Percentiles rank a stretch among this genome's conserved stretches.
Conservation (phyloP, 2,888 invertebrate species). For the Andricus quercusramuli region DNA sequence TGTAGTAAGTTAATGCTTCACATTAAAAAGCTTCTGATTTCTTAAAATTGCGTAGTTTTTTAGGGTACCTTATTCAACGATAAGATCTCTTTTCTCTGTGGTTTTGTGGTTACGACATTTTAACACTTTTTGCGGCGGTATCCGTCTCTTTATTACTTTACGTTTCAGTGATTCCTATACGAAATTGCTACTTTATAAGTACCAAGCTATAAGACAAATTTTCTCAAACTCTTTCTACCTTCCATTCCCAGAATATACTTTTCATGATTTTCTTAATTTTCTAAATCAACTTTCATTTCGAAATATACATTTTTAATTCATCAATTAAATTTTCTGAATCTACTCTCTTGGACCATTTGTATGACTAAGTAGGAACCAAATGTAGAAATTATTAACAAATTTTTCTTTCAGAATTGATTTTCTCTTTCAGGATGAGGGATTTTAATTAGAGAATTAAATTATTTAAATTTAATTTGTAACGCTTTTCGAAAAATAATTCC, state of each 20-base stretch:
- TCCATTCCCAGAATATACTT: background rate
- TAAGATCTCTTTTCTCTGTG: slow-evolving; percentile 1
- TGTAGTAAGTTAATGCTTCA: background rate
- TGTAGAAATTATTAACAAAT: too few relatives aligned
- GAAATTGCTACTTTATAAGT: background rate
- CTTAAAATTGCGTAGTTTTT: background rate
- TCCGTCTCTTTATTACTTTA: slow-evolving; percentile 26
- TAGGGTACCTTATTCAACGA: background rate
- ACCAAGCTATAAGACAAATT: background rate
- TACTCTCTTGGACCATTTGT: background rate
- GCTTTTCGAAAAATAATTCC: too few relatives aligned
- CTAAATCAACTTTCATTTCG: background rate
- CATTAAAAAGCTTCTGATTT: background rate
- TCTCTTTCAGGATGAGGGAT: too few relatives aligned
- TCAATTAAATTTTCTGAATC: background rate
- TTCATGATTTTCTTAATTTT: background rate
- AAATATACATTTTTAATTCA: background rate
- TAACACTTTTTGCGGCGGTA: slow-evolving; percentile 9
- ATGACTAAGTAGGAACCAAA: too few relatives aligned
- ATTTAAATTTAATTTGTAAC: too few relatives aligned
- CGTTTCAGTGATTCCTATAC: slow-evolving; percentile 9
- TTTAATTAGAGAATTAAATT: too few relatives aligned
- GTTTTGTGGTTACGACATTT: slow-evolving; percentile 27
- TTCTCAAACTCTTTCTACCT: background rate
- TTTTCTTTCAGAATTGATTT: too few relatives aligned